A percentile compares a stretch with the other conserved stretches of the same genome.
phyloP scores from a whole-genome alignment of 1,140 invertebrate species.

The Metaphire vulgaris region DNA sequence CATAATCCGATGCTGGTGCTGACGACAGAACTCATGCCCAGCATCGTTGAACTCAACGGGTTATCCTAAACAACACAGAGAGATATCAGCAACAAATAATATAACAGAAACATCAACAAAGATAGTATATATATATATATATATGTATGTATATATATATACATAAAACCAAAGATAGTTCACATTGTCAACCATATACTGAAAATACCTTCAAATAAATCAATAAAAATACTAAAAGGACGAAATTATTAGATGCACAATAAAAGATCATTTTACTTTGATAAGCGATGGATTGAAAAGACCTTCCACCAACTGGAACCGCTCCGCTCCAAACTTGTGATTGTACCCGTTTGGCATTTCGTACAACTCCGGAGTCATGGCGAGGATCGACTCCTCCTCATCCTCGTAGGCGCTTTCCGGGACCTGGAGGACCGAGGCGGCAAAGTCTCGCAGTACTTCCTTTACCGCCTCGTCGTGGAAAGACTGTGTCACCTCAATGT shows the following conservation, averaged over 20 bases:
- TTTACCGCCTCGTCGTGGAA: slow-evolving; percentile 87
- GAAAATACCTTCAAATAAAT: too few relatives aligned
- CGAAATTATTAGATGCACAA: too few relatives aligned
- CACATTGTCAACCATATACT: too few relatives aligned
- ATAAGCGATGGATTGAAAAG: slow-evolving; percentile 74
- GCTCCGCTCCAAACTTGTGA: slow-evolving; percentile 76
- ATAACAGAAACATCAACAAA: too few relatives aligned
- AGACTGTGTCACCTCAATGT: slow-evolving; percentile 55
- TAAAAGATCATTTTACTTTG: slow-evolving; percentile 50
- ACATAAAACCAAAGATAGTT: too few relatives aligned
- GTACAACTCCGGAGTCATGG: slow-evolving; percentile 75
- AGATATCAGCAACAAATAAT: too few relatives aligned
- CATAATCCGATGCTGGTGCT: slow-evolving; percentile 83
- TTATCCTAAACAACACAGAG: background rate
- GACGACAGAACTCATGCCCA: slow-evolving; percentile 73
- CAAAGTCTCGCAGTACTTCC: slow-evolving; percentile 54
- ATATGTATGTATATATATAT: too few relatives aligned
- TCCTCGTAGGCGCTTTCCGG: slow-evolving; percentile 76
- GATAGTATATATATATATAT: too few relatives aligned
- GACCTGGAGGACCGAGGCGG: slow-evolving; percentile 54
- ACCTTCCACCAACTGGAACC: slow-evolving; percentile 81
- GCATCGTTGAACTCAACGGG: slow-evolving; percentile 49
- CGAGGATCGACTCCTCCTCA: slow-evolving; percentile 48
- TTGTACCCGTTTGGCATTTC: slow-evolving; percentile 92
- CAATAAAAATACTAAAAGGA: too few relatives aligned